phyloP scores from a whole-genome alignment of 2,113 vertebrate genomes.

The Rhynchomys soricoides region DNA sequence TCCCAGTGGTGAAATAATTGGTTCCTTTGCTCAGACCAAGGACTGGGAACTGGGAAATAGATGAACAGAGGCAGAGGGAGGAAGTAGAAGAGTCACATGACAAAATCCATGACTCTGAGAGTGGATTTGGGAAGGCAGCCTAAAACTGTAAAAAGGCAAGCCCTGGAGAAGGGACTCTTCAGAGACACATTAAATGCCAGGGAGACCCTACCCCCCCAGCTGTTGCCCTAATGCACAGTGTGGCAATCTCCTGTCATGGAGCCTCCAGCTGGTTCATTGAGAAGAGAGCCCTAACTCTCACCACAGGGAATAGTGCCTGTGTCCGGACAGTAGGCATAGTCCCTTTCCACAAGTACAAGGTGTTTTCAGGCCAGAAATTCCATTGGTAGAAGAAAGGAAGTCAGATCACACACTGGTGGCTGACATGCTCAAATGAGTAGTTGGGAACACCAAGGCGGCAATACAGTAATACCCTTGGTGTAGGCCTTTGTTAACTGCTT shows the following conservation, averaged over 20 bases:
- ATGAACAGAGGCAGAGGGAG: background rate
- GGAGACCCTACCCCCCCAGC: background rate
- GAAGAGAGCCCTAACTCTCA: background rate
- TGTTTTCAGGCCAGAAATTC: constrained; percentile 8
- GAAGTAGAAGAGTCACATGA: background rate
- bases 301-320: background rate
- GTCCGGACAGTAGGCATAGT: background rate
- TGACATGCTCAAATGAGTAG: background rate
- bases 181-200: background rate
- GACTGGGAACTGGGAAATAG: background rate
- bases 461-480: background rate
- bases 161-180: background rate
- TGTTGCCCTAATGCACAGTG: background rate
- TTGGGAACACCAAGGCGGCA: background rate
- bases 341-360: background rate
- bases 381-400: background rate
- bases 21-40: background rate
- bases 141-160: background rate
- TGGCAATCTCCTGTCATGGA: background rate
- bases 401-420: background rate
- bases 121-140: background rate
- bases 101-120: background rate
- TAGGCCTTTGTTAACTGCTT: background rate
- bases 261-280: background rate
- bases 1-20: background rate